These are phyloP conservation scores for Xanthia icteritia DNA, from an alignment of 2,888 invertebrate genomes.

Conservation along the genomic window DNA sequence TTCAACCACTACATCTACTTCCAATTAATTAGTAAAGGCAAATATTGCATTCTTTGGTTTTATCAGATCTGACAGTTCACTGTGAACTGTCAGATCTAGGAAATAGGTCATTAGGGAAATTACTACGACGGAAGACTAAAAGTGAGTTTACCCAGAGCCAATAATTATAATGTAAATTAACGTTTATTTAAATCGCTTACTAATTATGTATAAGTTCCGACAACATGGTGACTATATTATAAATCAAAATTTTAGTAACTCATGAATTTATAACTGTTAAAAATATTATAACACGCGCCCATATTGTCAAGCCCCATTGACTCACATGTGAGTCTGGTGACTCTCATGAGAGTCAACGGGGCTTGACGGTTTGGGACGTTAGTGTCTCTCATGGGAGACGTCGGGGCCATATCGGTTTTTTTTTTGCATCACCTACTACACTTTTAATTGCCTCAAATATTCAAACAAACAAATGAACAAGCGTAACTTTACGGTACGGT, in stretches of 20 bases:
- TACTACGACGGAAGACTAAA: background rate
- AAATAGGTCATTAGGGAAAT: background rate
- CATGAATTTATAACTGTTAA: slow-evolving; percentile 8
- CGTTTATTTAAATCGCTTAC: slow-evolving; percentile 11
- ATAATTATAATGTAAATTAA: slow-evolving; percentile 27
- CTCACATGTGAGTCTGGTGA: too few relatives aligned
- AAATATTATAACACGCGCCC: too few relatives aligned
- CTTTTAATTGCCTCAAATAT: background rate
- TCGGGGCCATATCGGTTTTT: too few relatives aligned
- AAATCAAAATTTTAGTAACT: background rate
- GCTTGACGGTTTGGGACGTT: too few relatives aligned
- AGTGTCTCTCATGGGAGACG: too few relatives aligned
- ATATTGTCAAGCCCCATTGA: too few relatives aligned
- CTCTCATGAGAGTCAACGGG: too few relatives aligned
- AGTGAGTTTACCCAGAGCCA: background rate
- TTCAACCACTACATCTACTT: background rate
- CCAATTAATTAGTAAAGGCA: background rate
- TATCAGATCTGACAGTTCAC: background rate
- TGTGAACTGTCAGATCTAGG: too few relatives aligned
- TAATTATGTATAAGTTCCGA: slow-evolving; percentile 16
- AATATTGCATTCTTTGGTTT: background rate
- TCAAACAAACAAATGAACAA: slow-evolving; percentile 16
- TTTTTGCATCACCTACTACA: too few relatives aligned
- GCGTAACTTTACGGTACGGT: background rate
- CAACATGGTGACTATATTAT: background rate